A percentile compares a stretch with the other conserved stretches of the same genome.
phyloP scores from a whole-genome alignment of 1,140 invertebrate genomes.

The Atta texana region DNA sequence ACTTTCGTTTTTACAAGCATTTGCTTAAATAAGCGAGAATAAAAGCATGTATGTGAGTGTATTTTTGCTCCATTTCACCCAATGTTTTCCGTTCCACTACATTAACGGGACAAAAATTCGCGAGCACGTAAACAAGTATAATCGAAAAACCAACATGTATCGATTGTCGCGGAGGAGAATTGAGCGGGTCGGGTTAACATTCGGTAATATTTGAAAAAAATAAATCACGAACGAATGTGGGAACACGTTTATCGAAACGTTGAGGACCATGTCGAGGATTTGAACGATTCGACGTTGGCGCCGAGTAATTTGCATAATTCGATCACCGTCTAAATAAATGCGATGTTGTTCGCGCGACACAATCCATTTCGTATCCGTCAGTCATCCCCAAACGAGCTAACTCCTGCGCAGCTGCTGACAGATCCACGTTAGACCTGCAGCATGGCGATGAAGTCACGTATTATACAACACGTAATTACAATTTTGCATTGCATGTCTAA shows the following conservation, averaged over 20 bases:
- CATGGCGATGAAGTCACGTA: constrained; percentile 32
- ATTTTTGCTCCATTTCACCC: neutral
- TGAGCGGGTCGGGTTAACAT: constrained; percentile 12
- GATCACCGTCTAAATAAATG: constrained; percentile 44
- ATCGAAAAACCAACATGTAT: neutral
- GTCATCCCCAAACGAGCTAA: constrained; percentile 18
- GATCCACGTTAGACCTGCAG: neutral
- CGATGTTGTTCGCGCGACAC: constrained; percentile 2
- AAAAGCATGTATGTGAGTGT: neutral
- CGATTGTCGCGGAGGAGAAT: constrained; percentile 13
- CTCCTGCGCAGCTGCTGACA: neutral
- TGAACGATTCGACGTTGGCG: neutral
- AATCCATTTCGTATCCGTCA: constrained; percentile 16
- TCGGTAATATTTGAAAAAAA: constrained; percentile 19
- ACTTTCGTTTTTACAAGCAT: neutral
- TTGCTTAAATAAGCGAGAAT: neutral
- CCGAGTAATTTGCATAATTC: constrained; percentile 41
- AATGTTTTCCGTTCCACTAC: neutral
- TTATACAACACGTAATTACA: constrained; percentile 32
- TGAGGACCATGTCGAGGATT: neutral
- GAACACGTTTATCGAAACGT: neutral
- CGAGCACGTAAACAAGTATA: constrained; percentile 8
- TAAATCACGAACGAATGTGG: neutral
- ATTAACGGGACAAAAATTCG: constrained; percentile 26
- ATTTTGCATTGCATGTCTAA: neutral